phyloP scores from a whole-genome alignment of 1,140 invertebrate genomes.

The Ceratina japonica region DNA sequence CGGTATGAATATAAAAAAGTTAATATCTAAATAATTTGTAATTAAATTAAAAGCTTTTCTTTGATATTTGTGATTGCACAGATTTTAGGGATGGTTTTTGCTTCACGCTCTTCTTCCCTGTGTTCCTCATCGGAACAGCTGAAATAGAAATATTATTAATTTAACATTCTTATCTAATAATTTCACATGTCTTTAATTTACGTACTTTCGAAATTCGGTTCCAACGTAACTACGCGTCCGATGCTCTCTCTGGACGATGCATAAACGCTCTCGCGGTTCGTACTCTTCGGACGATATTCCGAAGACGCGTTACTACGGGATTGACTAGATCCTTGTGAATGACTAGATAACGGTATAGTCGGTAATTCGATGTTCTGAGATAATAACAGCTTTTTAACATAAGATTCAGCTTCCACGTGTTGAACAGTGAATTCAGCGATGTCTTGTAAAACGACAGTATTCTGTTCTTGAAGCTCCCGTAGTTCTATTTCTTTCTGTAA shows the following conservation, averaged over 20 bases:
- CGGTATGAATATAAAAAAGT: neutral
- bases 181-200: neutral
- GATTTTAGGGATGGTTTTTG: neutral
- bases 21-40: neutral
- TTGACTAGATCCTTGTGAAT: constrained; percentile 61
- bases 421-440: constrained; percentile 75
- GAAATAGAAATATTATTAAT: constrained; percentile 16
- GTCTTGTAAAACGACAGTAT: constrained; percentile 70
- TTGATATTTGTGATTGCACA: neutral
- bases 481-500: constrained; percentile 72
- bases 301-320: constrained; percentile 51
- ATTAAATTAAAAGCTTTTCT: constrained; percentile 25
- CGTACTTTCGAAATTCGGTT: constrained; percentile 56
- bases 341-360: constrained; percentile 59
- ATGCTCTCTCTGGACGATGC: constrained; percentile 65
- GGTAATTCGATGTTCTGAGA: constrained; percentile 71
- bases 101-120: constrained; percentile 17
- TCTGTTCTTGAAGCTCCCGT: constrained; percentile 72
- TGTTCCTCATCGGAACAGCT: neutral
- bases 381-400: constrained; percentile 72
- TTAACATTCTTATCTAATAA: neutral
- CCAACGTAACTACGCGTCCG: constrained; percentile 64
- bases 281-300: constrained; percentile 48
- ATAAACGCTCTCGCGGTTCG: constrained; percentile 45
- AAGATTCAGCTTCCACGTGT: constrained; percentile 74